Evolutionary conservation across 2,888 invertebrate species (phyloP), one percentile per base, ranked within the genome.

Genomic region (Epinotia demarniana): DNA sequence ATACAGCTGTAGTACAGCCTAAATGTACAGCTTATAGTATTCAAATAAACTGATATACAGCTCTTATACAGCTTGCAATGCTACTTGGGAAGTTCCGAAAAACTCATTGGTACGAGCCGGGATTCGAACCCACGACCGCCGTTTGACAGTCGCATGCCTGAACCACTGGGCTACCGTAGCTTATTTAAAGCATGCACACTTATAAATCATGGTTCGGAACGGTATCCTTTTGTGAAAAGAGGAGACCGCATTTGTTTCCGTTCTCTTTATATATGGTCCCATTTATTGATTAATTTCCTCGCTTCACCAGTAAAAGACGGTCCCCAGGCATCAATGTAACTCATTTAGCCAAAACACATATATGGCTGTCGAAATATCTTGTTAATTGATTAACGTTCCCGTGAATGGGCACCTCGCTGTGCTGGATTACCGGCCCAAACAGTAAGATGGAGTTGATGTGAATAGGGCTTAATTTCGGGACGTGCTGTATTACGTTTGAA

Each of bases 341-440:
- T 55, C 43, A 57, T 62, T 27, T 62, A 57, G 49, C 64, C 27
- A 6, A 19, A 55, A 72, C 53, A 57, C 19, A 73, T 18, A 69
- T 57, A 69, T 69, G 74, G 57, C 69, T 27, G 27, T 16, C 11
- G 8, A 57, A 69, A 69, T 63, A 43, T 46, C 46, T 18, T 16
- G 62, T 69, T 74, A 74, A 74, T 69, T 33, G 69, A 11, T 57
- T 23, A 58, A 58, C 33, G 23, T 43, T 23, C 16, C n/a, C 12
- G 49, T 46, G 69, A 73, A 74, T 69, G 73, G 57, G 69, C 68
- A 55, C 23, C 62, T 58, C 57, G 23, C 68, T 58, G 68, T 23
- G 68, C 58, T n/a, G 13, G 68, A 68, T 68, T 58, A 58, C 53
- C 53, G 8, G 39, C 33, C 9, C 3, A 18, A n/a, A 5, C 16